Conservation (phyloP, 2,113 vertebrate species). For the Microcebus griseorufus region DNA sequence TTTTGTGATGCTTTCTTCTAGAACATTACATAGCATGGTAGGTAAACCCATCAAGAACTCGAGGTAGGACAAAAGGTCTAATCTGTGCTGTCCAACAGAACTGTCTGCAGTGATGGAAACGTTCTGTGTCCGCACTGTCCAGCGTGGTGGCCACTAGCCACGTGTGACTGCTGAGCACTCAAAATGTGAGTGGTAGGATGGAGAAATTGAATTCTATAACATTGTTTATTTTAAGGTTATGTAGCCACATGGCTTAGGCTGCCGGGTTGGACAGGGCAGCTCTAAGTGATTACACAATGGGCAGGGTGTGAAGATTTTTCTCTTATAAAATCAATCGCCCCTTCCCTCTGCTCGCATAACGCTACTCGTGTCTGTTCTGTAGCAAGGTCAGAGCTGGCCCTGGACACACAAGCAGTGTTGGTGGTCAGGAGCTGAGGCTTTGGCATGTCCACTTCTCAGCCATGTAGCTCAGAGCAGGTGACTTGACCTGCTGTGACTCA, state of each 20-base stretch:
- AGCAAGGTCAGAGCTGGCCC: not conserved
- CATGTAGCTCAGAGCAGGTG: not conserved
- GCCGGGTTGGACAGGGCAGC: not conserved
- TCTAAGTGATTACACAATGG: too few species aligned
- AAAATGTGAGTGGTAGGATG: not conserved
- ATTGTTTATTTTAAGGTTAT: not conserved
- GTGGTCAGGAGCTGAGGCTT: not conserved
- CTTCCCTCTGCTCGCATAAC: not conserved
- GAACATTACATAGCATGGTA: not conserved
- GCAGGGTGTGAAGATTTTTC: not conserved
- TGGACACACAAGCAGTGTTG: not conserved
- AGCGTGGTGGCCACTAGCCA: not conserved
- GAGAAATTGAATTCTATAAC: not conserved
- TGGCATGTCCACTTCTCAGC: not conserved
- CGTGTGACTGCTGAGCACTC: not conserved
- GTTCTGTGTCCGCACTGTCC: not conserved
- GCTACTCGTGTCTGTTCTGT: not conserved
- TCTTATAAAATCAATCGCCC: not conserved
- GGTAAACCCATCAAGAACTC: not conserved
- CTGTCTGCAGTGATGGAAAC: not conserved
- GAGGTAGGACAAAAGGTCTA: not conserved
- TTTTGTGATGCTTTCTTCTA: not conserved
- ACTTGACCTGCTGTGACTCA: not conserved
- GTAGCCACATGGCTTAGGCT: rapidly evolving
- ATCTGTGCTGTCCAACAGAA: not conserved